Base-by-base conservation (phyloP, 2,113 vertebrate genomes). In the Halichoerus grypus region DNA sequence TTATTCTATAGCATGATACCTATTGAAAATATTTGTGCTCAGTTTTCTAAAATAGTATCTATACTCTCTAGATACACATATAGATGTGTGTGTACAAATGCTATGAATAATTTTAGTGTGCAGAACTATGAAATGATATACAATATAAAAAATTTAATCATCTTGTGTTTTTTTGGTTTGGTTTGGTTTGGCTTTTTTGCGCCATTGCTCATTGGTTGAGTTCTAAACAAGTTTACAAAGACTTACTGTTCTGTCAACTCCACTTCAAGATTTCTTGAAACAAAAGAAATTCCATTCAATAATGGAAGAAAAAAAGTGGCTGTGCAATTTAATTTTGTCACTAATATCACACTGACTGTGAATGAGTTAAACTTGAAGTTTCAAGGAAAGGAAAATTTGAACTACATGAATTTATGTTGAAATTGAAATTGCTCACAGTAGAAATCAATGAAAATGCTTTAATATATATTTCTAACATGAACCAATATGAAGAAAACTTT, bases 221-320 rank as follows among this genome's bases (percentile, higher is more conserved):
- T 33, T 80, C 53, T 49, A 31, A 84, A 42, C 7, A 42, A 63
- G 39, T 71, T 79, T 82, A 79, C 46, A 79, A 49, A 89, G 61
- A 83, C 39, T 65, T 69, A 57, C 33, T 69, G 16, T 65, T 77
- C 59, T 82, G 14, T 83, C 53, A 69, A 51, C 16, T 96, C 33
- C 11, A 69, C n/a, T 76, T 59, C 9, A 88, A 92, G 19, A 76
- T 55, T 90, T 94, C 33, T 61, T 85, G 42, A 89, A 89, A 93
- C 31, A 69, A 67, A 83, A 59, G 33, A 77, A 74, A 55, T 14
- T 61, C 22, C 11, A 42, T 77, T 83, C 33, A 61, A 61, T 71
- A 53, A 53, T 39, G 11, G 4, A 77, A 26, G 18, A 46, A 79
- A 72, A n/a, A 67, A 84, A 77, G 51, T 19, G 9, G 9, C 21